Conservation (phyloP, 2,888 invertebrate genomes). For the Caenorhabditis angaria region DNA sequence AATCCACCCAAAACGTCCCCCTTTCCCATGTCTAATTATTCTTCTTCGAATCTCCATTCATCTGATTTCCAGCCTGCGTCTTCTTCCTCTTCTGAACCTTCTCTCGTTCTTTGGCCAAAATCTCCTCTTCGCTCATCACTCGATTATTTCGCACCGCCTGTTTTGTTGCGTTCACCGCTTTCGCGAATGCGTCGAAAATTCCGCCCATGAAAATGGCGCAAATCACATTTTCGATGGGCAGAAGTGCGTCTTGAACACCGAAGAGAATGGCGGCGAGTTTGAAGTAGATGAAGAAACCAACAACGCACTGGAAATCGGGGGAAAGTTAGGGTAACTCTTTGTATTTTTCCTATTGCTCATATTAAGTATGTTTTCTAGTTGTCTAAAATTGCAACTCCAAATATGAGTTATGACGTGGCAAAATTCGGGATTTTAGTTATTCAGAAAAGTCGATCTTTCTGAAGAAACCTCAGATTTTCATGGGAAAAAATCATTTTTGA, state of each 20-base stretch:
- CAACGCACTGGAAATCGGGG: constrained; percentile 62
- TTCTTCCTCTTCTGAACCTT: constrained; percentile 33
- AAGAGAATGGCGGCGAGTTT: constrained; percentile 90
- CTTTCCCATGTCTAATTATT: constrained; percentile 37
- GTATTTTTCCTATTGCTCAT: no score
- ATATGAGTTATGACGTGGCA: no score
- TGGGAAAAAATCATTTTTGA: no score
- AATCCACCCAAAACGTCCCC: no score
- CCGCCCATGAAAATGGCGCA: constrained; percentile 96
- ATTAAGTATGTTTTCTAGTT: no score
- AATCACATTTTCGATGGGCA: constrained; percentile 96
- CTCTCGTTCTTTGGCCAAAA: constrained; percentile 32
- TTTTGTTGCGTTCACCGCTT: constrained; percentile 52
- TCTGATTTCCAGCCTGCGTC: constrained; percentile 1
- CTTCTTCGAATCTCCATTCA: constrained; percentile 46
- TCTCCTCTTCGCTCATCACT: constrained; percentile 30
- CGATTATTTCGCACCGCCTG: constrained; percentile 33
- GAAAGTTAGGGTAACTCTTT: not conserved
- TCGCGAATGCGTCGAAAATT: constrained; percentile 89
- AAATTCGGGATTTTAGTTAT: no score
- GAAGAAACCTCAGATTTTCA: no score
- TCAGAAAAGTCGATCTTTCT: no score
- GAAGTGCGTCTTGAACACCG: constrained; percentile 96
- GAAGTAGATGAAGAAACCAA: constrained; percentile 73
- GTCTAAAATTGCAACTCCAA: no score